These are phyloP conservation scores for Pitta sordida DNA, from an alignment of 2,113 vertebrate species.

Conservation along the genomic window DNA sequence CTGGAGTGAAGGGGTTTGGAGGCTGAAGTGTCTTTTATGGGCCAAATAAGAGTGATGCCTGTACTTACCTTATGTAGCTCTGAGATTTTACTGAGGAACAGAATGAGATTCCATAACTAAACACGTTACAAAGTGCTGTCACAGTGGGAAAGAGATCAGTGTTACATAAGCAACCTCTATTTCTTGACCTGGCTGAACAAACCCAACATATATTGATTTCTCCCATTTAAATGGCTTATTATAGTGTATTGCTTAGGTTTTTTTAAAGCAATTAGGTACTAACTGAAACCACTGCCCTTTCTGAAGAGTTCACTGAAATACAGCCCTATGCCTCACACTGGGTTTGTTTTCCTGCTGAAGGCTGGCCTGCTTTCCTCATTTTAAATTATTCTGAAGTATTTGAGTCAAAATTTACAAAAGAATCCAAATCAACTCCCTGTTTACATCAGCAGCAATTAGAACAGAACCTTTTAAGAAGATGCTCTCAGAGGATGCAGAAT, in stretches of 20 bases:
- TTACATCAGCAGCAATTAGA: background rate
- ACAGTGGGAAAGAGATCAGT: background rate
- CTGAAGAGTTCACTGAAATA: background rate
- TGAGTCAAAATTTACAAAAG: background rate
- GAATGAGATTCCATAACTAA: background rate
- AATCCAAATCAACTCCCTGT: background rate
- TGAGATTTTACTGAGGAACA: background rate
- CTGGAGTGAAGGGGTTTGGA: background rate
- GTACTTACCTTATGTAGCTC: background rate
- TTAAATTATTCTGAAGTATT: background rate
- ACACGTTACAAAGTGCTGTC: background rate
- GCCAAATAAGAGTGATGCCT: background rate
- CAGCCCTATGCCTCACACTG: background rate
- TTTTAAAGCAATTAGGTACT: constrained; percentile 7
- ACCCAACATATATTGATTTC: constrained; percentile 40
- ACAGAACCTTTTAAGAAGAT: background rate
- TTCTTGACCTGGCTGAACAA: constrained; percentile 53
- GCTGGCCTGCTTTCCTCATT: background rate
- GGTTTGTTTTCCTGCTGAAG: background rate
- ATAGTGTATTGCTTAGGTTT: background rate
- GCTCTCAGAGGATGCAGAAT: background rate
- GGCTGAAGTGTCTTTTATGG: background rate
- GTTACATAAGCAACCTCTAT: constrained; percentile 41
- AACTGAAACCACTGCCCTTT: constrained; percentile 23
- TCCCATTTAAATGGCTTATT: constrained; percentile 38